Conservation (phyloP, 2,797 vertebrate species). For the Dicrostonyx torquatus region DNA sequence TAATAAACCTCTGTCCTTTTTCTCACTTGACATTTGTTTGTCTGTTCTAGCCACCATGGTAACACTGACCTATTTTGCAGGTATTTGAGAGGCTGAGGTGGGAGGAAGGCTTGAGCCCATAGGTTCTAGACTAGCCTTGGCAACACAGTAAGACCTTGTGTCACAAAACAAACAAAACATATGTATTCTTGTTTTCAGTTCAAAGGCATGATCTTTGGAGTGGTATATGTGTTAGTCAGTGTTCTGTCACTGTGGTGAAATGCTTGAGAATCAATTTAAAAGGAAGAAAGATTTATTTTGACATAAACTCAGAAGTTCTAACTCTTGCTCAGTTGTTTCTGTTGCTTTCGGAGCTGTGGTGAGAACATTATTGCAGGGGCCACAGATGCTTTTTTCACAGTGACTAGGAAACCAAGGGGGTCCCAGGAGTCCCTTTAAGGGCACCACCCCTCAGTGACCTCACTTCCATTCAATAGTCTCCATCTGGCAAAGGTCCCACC, state of each 20-base stretch:
- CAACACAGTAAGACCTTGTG: neutral
- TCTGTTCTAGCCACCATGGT: neutral
- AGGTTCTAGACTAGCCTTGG: neutral
- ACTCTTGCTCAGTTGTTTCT: neutral
- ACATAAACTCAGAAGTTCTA: neutral
- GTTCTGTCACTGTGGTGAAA: neutral
- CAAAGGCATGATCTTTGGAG: neutral
- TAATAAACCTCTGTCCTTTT: neutral
- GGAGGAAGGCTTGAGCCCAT: neutral
- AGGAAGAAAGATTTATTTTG: neutral
- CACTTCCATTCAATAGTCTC: too few species aligned
- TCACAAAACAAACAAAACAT: neutral
- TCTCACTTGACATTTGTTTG: neutral
- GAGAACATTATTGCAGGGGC: neutral
- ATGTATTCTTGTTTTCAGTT: neutral
- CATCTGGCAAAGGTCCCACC: neutral
- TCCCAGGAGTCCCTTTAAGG: neutral
- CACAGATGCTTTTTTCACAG: too few species aligned
- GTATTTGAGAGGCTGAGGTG: neutral
- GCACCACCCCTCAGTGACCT: neutral
- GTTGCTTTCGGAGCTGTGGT: neutral
- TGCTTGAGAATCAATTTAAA: neutral
- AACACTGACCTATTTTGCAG: neutral
- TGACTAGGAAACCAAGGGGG: too few species aligned
- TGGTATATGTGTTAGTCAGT: neutral